Percentiles rank a stretch among this genome's conserved stretches.
Evolutionary conservation across 2,797 vertebrate genomes (phyloP).

Genomic region (Phoebastria nigripes): DNA sequence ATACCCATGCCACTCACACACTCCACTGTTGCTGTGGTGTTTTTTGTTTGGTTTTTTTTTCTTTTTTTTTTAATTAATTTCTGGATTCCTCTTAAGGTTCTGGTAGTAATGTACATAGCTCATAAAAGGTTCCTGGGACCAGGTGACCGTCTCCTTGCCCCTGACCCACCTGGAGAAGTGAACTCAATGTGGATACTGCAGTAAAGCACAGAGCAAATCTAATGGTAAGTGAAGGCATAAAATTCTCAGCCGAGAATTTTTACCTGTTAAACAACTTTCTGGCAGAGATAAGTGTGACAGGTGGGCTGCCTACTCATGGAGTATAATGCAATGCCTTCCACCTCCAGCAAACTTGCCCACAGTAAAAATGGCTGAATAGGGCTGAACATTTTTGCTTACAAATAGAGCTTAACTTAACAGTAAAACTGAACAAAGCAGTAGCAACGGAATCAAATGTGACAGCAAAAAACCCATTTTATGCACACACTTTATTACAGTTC

Average conservation of each 20-base stretch:
- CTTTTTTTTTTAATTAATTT: neutral
- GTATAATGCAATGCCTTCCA: neutral
- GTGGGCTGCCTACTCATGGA: neutral
- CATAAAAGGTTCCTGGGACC: neutral
- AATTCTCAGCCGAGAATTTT: neutral
- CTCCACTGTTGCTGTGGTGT: too few relatives aligned
- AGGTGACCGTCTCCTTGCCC: accelerated
- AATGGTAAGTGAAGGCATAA: neutral
- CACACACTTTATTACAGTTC: conserved; percentile 31
- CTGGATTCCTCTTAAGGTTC: neutral
- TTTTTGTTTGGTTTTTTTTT: too few relatives aligned
- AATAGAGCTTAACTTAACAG: neutral
- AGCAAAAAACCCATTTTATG: conserved; percentile 13
- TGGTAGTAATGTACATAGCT: neutral
- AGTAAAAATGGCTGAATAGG: neutral
- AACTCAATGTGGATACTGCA: neutral
- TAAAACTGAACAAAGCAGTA: conserved; percentile 28
- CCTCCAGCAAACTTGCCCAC: neutral
- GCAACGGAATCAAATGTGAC: conserved; percentile 35
- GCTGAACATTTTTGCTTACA: neutral
- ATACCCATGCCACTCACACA: neutral
- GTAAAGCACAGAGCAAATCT: neutral
- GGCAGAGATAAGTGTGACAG: neutral
- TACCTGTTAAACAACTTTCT: neutral
- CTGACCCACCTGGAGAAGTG: neutral